Conservation (phyloP, 1,140 invertebrate species). For the Trichoplusia ni region DNA sequence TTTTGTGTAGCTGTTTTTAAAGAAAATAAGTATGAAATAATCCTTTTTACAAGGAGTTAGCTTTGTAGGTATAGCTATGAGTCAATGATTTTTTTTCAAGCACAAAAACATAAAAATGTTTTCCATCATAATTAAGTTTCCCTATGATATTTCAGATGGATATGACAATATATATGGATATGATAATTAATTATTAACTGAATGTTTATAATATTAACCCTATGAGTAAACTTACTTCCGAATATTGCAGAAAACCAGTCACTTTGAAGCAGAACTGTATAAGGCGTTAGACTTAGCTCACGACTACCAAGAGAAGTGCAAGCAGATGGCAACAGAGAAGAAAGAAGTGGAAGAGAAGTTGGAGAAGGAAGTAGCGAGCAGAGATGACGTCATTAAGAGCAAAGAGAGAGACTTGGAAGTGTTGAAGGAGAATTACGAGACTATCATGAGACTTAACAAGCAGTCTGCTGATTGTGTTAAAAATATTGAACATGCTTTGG, state of each 20-base stretch:
- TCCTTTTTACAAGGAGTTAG: no score
- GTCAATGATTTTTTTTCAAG: no score
- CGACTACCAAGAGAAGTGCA: slow-evolving; percentile 86
- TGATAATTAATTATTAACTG: no score
- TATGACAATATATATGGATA: no score
- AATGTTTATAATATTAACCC: no score
- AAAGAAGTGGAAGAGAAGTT: slow-evolving; percentile 52
- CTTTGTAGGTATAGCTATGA: no score
- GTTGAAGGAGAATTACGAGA: slow-evolving; percentile 77
- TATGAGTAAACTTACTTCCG: no score
- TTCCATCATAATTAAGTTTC: no score
- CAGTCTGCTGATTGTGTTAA: slow-evolving; percentile 79
- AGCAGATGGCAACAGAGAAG: slow-evolving; percentile 62
- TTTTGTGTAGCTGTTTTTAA: not conserved
- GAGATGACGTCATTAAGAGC: slow-evolving; percentile 55
- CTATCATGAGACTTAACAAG: slow-evolving; percentile 78
- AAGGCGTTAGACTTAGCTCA: slow-evolving; percentile 85
- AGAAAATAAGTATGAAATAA: no score
- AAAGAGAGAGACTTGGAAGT: slow-evolving; percentile 75
- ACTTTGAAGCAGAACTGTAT: slow-evolving; percentile 85
- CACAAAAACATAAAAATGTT: no score
- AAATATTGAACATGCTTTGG: slow-evolving; percentile 79
- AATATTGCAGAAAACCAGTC: slow-evolving; percentile 84
- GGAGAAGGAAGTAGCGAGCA: slow-evolving; percentile 44
- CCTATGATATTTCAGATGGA: no score